A percentile compares a stretch with the other conserved stretches of the same genome.
These are phyloP conservation scores for Galagoides demidoff DNA, from an alignment of 2,797 vertebrate species.

Conservation along the genomic window DNA sequence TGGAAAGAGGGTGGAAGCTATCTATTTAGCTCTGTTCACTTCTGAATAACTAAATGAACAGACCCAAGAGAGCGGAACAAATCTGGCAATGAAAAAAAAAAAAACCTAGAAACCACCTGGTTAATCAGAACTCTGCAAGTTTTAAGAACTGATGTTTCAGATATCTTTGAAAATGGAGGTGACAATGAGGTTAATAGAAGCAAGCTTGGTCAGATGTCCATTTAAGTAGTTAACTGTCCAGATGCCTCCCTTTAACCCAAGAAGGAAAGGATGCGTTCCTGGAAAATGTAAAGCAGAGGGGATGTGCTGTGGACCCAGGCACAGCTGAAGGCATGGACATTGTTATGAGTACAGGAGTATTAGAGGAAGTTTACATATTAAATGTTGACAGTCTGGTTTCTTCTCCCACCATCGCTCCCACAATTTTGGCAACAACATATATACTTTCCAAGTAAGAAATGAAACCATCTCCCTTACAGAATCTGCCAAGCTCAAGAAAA, in stretches of 20 bases:
- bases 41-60: not conserved
- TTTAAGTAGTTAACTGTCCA: not conserved
- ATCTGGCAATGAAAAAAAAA: not conserved
- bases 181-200: not conserved
- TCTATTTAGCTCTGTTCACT: not conserved
- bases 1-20: not conserved
- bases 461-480: not conserved
- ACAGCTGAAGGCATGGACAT: not conserved
- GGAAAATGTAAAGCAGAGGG: not conserved
- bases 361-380: not conserved
- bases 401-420: not conserved
- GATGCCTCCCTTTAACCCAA: not conserved
- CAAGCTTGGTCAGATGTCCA: not conserved
- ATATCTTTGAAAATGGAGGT: not conserved
- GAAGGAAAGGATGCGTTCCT: not conserved
- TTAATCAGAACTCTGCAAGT: not conserved
- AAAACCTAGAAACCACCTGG: not conserved
- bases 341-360: not conserved
- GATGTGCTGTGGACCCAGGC: not conserved
- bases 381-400: not conserved
- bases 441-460: not conserved
- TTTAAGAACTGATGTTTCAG: not conserved
- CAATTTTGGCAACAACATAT: not conserved
- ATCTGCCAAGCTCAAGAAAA: not conserved
- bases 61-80: not conserved